These are phyloP conservation scores for Dendrocincla tyrannina DNA, from an alignment of 2,797 vertebrate species.

Conservation along the genomic window DNA sequence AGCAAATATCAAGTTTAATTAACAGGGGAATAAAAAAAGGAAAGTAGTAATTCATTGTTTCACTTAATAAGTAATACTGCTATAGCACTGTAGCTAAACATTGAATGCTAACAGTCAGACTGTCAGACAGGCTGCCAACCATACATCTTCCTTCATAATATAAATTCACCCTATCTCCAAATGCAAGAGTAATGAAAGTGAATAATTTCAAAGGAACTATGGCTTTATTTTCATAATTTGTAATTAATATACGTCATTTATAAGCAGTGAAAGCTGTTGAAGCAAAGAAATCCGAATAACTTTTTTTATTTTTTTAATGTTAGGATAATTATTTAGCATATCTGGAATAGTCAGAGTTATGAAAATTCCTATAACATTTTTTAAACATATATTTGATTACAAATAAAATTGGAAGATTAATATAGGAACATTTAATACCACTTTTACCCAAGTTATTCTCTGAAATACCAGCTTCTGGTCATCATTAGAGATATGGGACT, in stretches of 20 bases:
- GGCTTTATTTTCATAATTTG: not conserved
- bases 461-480: not conserved
- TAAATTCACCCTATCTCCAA: not conserved
- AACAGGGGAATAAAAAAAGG: fast-evolving
- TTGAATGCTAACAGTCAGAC: not conserved
- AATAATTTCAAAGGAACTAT: not conserved
- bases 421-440: not conserved
- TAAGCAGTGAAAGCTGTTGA: not conserved
- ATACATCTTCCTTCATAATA: not conserved
- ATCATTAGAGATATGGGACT: not conserved
- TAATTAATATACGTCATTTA: not conserved
- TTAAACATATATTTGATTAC: not conserved
- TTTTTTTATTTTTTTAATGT: not conserved
- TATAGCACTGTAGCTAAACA: not conserved
- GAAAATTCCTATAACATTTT: not conserved
- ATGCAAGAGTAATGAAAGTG: not conserved
- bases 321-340: not conserved
- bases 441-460: not conserved
- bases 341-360: not conserved
- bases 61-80: not conserved
- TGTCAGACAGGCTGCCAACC: not conserved
- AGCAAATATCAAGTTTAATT: not conserved
- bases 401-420: not conserved
- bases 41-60: not conserved
- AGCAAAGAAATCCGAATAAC: not conserved